phyloP scores from a whole-genome alignment of 2,113 vertebrate genomes.

The rat (Rattus norvegicus) region GRCr8 NC_086022.1:156064501-156065000 shows the following conservation, averaged over 20 bases:
- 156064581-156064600: no score
- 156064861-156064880: not conserved
- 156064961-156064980: not conserved
- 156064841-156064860: not conserved
- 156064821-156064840: conserved; percentile 1
- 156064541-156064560: no score
- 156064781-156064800: not conserved
- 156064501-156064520: no score
- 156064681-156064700: no score
- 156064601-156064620: no score
- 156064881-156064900: not conserved
- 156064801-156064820: not conserved
- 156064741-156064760: not conserved
- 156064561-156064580: no score
- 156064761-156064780: not conserved
- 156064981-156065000: not conserved
- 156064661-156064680: no score
- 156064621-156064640: no score
- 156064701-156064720: no score
- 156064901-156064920: not conserved
- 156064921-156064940: not conserved
- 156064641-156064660: no score
- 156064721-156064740: no score
- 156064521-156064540: no score
- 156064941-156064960: not conserved